A percentile compares a stretch with the other conserved stretches of the same genome.
These are phyloP conservation scores for Harpagifer antarcticus DNA, from an alignment of 2,797 vertebrate species.

Conservation along the genomic window DNA sequence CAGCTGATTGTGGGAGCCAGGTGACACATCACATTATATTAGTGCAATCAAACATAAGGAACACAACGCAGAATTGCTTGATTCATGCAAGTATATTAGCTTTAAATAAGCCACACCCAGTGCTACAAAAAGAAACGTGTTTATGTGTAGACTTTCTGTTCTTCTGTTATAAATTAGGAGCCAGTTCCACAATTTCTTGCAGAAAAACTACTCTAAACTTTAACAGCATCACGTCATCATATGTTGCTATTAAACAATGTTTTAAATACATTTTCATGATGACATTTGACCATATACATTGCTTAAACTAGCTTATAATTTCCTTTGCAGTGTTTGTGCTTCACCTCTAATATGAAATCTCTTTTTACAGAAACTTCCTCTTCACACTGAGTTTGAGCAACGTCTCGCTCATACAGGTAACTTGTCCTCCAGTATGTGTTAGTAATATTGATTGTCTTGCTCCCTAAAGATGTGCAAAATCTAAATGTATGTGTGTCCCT, in stretches of 20 bases:
- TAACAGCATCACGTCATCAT: not conserved
- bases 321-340: not conserved
- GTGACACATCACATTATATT: constrained; percentile 75
- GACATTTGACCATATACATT: not conserved
- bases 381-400: constrained; percentile 95
- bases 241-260: not conserved
- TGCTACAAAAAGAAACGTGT: too few relatives aligned
- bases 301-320: not conserved
- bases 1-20: constrained; percentile 97
- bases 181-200: too few relatives aligned
- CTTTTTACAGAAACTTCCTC: constrained; percentile 92
- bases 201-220: not conserved
- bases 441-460: too few relatives aligned
- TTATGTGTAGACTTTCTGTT: too few relatives aligned
- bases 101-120: too few relatives aligned
- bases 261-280: too few relatives aligned
- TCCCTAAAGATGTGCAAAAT: too few relatives aligned
- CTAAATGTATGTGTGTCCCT: not conserved
- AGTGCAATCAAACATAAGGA: not conserved
- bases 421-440: not conserved
- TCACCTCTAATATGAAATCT: constrained; percentile 2
- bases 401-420: constrained; percentile 94
- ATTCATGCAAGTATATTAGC: too few relatives aligned
- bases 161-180: too few relatives aligned
- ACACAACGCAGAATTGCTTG: too few relatives aligned